A percentile compares a stretch with the other conserved stretches of the same genome.
Conservation (phyloP, 2,113 vertebrate genomes). For the Apistogramma diplotaenia region DNA sequence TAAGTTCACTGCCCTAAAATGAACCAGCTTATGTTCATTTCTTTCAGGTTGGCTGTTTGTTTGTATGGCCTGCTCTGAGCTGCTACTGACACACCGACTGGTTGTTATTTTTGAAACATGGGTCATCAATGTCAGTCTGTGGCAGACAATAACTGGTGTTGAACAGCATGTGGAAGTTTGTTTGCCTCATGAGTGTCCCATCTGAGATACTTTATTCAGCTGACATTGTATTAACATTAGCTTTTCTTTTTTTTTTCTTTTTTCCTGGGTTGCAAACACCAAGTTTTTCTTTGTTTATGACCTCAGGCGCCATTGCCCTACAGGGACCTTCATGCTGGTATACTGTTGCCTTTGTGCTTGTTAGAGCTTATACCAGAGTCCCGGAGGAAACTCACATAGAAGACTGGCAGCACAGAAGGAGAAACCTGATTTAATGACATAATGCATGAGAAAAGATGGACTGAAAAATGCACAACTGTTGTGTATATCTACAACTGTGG, state of each 20-base stretch:
- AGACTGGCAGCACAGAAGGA: not conserved
- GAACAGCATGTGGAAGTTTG: not conserved
- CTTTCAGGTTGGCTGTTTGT: not conserved
- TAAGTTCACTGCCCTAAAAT: not conserved
- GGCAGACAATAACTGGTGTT: not conserved
- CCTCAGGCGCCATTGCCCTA: constrained; percentile 15
- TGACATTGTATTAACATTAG: not conserved
- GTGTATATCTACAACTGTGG: not conserved
- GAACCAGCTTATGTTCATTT: not conserved
- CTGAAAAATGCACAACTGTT: not conserved
- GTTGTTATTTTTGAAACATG: not conserved
- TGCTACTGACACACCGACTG: not conserved
- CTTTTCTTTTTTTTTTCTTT: not conserved
- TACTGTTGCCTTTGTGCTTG: constrained; percentile 41
- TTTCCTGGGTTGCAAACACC: constrained; percentile 21
- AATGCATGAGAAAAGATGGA: not conserved
- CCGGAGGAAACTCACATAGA: constrained; percentile 25
- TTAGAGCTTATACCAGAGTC: constrained; percentile 22
- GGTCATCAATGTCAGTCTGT: not conserved
- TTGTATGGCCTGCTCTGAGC: not conserved
- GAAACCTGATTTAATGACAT: not conserved
- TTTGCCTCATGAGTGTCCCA: not conserved
- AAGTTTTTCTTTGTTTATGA: constrained; percentile 36
- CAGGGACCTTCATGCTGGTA: constrained; percentile 23
- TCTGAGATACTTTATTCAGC: constrained; percentile 21